Base-by-base conservation (phyloP, 2,797 vertebrate genomes). In the Percopsis omiscomaycus region DNA sequence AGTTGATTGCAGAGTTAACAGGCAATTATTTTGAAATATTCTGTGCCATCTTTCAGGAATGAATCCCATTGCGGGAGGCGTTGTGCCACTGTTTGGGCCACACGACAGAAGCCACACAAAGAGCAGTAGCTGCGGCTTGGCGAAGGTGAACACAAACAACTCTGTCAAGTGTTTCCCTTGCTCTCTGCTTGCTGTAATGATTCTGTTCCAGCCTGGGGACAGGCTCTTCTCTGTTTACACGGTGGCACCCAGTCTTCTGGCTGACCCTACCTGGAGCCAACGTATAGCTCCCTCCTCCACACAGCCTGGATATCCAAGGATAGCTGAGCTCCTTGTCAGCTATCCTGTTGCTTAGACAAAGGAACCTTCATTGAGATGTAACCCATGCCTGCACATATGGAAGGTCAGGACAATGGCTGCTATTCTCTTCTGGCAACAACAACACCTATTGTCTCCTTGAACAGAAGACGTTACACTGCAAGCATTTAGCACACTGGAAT, bases 321-420 rank as follows among this genome's bases (percentile, higher is more conserved):
- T 11, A 28, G 73, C 75, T 42, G 64, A 66, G 61, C 73, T 73
- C 71, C 61, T 73, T 48, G 78, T 42, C 73, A 67, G 66, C 68
- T 80, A 80, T 86, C 78, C 76, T 54, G 27, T 75, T 83, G 73
- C 71, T 29, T 9, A 51, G 75, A 90, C 86, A 86, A 89, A 87
- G 62, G 76, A 72, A 50, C 78, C 74, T 82, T 85, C 73, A 69
- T 71, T 75, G 69, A 62, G 74, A 74, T 83, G 83, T 86, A 88
- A 88, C 81, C 84, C 80, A 77, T 61, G 83, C 86, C 77, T 79
- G 64, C 79, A 69, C 72, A 74, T 77, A 86, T 63, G 69, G 72
- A 84, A 76, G 75, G 66, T 60, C 59, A 49, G 69, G 66, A 90
- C 84, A 90, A 89, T 85, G 75, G 30, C 66, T 30, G 46, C 71